phyloP scores from a whole-genome alignment of 2,113 vertebrate species.

The Ovis canadensis region DNA sequence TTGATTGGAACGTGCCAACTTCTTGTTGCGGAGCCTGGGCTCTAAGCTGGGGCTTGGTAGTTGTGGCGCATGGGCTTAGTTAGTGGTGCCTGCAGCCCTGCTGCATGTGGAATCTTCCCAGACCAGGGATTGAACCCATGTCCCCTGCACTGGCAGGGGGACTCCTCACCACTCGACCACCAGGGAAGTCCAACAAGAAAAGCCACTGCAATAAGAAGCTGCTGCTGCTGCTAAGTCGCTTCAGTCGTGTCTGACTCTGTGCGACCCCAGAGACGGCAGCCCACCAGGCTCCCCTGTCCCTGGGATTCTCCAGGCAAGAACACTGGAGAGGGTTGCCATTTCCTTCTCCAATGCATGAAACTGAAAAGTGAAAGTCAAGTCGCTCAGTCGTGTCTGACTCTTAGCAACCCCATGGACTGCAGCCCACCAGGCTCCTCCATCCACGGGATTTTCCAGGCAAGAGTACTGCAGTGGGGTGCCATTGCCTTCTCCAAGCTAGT shows the following conservation, averaged over 20 bases:
- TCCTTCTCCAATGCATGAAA: too few relatives aligned
- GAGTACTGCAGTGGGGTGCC: too few relatives aligned
- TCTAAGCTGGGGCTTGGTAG: not conserved
- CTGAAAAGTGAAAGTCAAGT: too few relatives aligned
- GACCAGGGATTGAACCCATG: not conserved
- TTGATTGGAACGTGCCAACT: not conserved
- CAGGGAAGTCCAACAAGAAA: not conserved
- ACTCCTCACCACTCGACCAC: not conserved
- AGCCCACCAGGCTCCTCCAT: too few relatives aligned
- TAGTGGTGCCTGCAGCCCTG: not conserved
- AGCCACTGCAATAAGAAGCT: not conserved
- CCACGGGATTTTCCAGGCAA: too few relatives aligned
- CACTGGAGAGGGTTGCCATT: too few relatives aligned
- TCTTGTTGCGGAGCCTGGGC: not conserved
- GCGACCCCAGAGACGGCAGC: accelerated
- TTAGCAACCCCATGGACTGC: too few relatives aligned
- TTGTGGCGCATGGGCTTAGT: not conserved
- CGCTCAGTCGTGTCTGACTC: too few relatives aligned
- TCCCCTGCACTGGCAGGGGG: not conserved
- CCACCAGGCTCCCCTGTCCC: too few relatives aligned
- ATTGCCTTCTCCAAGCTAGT: not conserved
- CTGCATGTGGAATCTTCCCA: not conserved
- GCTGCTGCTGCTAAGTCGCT: too few relatives aligned
- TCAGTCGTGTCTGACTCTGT: too few relatives aligned
- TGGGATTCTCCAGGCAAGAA: too few relatives aligned